Evolutionary conservation across 2,888 invertebrate genomes (phyloP).

Genomic region (Rotaria socialis): DNA sequence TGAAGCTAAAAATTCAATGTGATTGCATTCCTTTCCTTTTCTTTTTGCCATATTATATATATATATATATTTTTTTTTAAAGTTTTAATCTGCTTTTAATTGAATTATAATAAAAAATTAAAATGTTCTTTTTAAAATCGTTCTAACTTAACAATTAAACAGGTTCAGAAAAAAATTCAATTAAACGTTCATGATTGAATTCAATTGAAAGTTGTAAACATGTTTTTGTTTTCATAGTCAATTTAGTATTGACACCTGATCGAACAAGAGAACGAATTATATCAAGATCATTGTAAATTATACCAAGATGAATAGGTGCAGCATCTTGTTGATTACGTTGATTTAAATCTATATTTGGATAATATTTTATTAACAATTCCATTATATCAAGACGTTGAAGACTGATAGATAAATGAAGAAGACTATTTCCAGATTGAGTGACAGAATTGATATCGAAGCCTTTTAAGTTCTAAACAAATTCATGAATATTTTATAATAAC

Average conservation of each 20-base stretch:
- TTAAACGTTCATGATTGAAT: not conserved
- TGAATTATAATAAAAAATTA: not conserved
- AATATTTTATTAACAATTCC: slow-evolving; percentile 16
- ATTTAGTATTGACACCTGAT: not conserved
- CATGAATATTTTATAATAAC: not conserved
- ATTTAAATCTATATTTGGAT: slow-evolving; percentile 1
- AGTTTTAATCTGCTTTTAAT: not conserved
- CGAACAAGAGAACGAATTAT: not conserved
- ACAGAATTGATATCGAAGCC: not conserved
- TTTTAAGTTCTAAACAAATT: not conserved
- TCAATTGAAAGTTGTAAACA: not conserved
- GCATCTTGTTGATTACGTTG: slow-evolving; percentile 1
- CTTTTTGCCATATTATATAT: not conserved
- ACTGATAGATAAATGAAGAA: not conserved
- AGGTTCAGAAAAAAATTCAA: not conserved
- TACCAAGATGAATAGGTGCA: not conserved
- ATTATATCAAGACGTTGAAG: not conserved
- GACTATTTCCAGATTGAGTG: slow-evolving; percentile 12
- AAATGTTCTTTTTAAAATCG: not conserved
- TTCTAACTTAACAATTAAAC: not conserved
- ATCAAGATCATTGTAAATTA: not conserved
- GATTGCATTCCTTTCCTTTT: not conserved
- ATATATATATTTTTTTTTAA: not conserved
- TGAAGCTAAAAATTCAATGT: no score
- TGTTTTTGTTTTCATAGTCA: not conserved